phyloP scores from a whole-genome alignment of 2,888 invertebrate species.

The Nephrocerus scutellatus region DNA sequence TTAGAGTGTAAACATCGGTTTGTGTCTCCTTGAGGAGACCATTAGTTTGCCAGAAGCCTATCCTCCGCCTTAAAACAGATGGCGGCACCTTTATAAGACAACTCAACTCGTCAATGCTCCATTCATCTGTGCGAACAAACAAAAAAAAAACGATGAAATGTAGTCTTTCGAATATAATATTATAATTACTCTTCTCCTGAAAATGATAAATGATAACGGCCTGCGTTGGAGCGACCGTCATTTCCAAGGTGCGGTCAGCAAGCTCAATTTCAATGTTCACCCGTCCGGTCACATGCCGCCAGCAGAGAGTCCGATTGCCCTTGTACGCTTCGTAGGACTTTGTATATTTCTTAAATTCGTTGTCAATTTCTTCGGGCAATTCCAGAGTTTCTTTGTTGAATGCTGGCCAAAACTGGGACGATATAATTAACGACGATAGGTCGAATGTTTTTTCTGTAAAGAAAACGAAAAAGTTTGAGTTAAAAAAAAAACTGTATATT shows the following conservation, averaged over 20 bases:
- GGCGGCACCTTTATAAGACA: slow-evolving; percentile 80
- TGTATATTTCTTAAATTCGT: slow-evolving; percentile 78
- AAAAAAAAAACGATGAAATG: neutral
- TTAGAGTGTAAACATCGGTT: slow-evolving; percentile 67
- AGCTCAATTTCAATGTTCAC: slow-evolving; percentile 87
- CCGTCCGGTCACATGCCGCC: slow-evolving; percentile 90
- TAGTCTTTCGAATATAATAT: neutral
- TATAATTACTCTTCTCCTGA: slow-evolving; percentile 64
- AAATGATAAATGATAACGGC: slow-evolving; percentile 92
- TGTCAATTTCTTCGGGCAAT: slow-evolving; percentile 71
- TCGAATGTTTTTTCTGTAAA: slow-evolving; percentile 52
- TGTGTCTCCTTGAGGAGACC: slow-evolving; percentile 74
- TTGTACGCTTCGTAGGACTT: slow-evolving; percentile 84
- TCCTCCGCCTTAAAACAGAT: slow-evolving; percentile 75
- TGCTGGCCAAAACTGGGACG: slow-evolving; percentile 97
- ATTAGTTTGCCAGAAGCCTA: slow-evolving; percentile 92
- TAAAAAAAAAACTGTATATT: no score
- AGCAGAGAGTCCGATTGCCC: slow-evolving; percentile 84
- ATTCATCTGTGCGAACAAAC: slow-evolving; percentile 60
- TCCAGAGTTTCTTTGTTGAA: slow-evolving; percentile 91
- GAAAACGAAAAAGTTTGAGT: neutral
- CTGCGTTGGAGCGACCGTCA: slow-evolving; percentile 86
- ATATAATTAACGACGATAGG: slow-evolving; percentile 83
- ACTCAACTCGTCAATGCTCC: slow-evolving; percentile 82
- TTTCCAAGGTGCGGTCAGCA: slow-evolving; percentile 67